A percentile compares a stretch with the other conserved stretches of the same genome.
phyloP scores from a whole-genome alignment of 2,113 vertebrate genomes.

The Scytalopus superciliaris region DNA sequence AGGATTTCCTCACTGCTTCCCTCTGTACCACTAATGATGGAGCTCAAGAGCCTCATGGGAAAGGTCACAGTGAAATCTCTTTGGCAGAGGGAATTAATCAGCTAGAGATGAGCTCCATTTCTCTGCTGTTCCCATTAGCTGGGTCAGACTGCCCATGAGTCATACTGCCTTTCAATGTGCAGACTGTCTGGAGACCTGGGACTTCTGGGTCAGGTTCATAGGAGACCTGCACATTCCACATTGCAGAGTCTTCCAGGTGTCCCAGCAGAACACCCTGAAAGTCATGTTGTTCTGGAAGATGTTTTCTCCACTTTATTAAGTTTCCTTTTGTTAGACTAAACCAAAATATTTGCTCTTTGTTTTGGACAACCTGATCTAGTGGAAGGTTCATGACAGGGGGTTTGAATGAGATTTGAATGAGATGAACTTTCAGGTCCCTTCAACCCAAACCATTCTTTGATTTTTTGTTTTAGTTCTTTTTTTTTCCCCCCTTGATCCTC shows the following conservation, averaged over 20 bases:
- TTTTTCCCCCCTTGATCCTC: neutral
- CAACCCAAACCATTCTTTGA: neutral
- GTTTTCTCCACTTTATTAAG: neutral
- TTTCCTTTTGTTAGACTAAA: neutral
- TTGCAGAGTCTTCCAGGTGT: neutral
- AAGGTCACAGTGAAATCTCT: neutral
- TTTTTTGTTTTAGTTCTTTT: neutral
- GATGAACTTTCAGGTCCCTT: neutral
- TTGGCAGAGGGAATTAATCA: neutral
- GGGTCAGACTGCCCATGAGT: neutral
- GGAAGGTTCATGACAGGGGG: neutral
- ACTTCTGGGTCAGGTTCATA: neutral
- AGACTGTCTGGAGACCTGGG: neutral
- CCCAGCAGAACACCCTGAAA: neutral
- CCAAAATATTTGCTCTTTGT: neutral
- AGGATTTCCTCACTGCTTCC: neutral
- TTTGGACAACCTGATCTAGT: neutral
- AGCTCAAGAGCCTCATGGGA: neutral
- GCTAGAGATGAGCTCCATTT: neutral
- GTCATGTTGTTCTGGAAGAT: neutral
- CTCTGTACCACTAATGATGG: neutral
- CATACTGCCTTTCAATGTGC: fast-evolving
- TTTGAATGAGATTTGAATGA: neutral
- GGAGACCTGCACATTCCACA: neutral
- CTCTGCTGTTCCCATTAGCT: neutral